phyloP scores from a whole-genome alignment of 2,113 vertebrate species.

The Setophaga coronata region DNA sequence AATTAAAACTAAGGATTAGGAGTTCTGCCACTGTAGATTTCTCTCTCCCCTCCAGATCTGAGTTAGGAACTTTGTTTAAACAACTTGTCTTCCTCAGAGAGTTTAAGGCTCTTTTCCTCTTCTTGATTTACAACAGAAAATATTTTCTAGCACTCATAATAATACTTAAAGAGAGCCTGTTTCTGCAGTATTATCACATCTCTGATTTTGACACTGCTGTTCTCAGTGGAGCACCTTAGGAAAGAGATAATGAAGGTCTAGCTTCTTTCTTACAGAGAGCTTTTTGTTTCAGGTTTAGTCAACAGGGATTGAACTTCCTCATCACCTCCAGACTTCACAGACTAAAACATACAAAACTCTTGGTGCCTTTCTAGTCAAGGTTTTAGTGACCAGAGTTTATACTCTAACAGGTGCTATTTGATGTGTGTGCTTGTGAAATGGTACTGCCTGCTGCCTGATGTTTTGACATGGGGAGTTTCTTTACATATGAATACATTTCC shows the following conservation, averaged over 20 bases:
- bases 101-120: background rate
- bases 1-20: background rate
- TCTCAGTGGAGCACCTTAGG: background rate
- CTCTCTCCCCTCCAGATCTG: background rate
- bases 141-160: background rate
- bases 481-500: background rate
- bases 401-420: background rate
- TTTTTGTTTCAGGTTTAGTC: background rate
- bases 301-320: background rate
- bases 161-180: background rate
- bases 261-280: fast-evolving
- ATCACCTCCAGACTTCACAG: background rate
- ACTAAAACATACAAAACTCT: background rate
- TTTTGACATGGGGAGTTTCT: background rate
- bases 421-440: background rate
- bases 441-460: background rate
- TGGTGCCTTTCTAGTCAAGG: background rate
- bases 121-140: background rate
- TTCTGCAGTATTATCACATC: background rate
- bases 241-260: background rate
- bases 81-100: background rate
- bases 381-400: background rate
- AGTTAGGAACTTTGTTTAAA: background rate
- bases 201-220: background rate
- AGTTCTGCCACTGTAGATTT: background rate